Conservation (phyloP, 2,113 vertebrate genomes). For the Gymnarchus niloticus region DNA sequence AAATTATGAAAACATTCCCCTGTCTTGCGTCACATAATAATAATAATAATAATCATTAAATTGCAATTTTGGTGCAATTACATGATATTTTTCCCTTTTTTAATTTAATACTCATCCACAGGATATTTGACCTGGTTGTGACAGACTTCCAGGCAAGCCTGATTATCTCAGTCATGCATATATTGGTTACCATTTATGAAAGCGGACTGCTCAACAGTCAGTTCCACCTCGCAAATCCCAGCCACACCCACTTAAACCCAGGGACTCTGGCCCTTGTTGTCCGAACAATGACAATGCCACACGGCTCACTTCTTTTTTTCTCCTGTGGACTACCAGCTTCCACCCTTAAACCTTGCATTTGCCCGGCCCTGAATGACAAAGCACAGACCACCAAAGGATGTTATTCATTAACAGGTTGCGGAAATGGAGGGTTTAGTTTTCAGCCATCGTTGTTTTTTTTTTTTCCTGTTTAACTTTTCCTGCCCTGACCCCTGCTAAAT, state of each 20-base stretch:
- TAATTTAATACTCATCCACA: not conserved
- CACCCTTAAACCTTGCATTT: constrained; percentile 2
- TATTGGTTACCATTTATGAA: not conserved
- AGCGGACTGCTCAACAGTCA: not conserved
- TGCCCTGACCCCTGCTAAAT: constrained; percentile 13
- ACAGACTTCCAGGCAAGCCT: not conserved
- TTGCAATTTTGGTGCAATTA: not conserved
- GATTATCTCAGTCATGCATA: not conserved
- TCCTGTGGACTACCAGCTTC: not conserved
- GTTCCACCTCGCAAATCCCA: not conserved
- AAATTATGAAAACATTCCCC: too few relatives aligned
- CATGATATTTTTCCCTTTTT: not conserved
- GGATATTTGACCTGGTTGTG: not conserved
- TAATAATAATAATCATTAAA: not conserved
- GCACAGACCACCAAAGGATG: constrained; percentile 29
- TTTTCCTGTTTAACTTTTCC: not conserved
- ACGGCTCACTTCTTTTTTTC: not conserved
- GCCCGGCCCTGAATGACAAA: constrained; percentile 17
- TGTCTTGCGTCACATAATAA: not conserved
- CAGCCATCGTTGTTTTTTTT: not conserved
- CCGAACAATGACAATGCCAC: not conserved
- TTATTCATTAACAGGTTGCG: constrained; percentile 47
- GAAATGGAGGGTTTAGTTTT: not conserved
- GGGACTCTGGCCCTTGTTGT: not conserved
- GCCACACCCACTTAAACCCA: not conserved